Evolutionary conservation across 2,113 vertebrate genomes (phyloP), one percentile per base, ranked within the genome.

Genomic region (Caracal caracal): DNA sequence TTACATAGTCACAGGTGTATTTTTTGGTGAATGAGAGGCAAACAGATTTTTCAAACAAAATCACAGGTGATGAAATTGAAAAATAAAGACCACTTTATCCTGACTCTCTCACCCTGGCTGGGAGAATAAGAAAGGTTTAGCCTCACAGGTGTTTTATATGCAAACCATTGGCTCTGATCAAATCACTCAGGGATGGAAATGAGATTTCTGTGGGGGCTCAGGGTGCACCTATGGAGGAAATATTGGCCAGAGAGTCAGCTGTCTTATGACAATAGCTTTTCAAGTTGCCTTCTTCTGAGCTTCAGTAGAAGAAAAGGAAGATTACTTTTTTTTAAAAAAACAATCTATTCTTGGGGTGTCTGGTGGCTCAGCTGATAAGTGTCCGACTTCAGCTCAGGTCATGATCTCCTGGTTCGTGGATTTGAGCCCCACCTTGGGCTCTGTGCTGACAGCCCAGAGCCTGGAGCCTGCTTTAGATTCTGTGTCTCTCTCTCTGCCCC

Each of bases 21-120:
- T 93, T 86, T 86, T 73, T 76, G 35, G 37, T 56, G 35, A 75
- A 51, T 71, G 75, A 93, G 22, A 92, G 35, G 35, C 53, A 84
- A 76, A 94, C 11, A 51, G n/a, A 37, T 70, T 71, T 76, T 93
- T 73, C 56, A 53, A 91, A 93, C 70, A 85, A 92, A 92, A 53
- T 90, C 24, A 1, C 56, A 92, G 33, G 9, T 17, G 66, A 84
- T 92, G n/a, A 83, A 28, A 92, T 40, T 96, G 8, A 73, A 84
- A 93, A 89, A 89, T 61, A 96, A 94, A 51, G 35, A 51, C 5
- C 22, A 9, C 75, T 63, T 78, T 88, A n/a, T 61, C 66, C 26
- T 68, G 17, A 40, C 6, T n/a, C 40, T 30, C 19, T 93, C 9
- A 43, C 20, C 37, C 22, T 85, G 71, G 10, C 30, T 88, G 86